Percentiles rank a stretch among this genome's conserved stretches.
Conservation (phyloP, 2,113 vertebrate species). For the Arvicanthis niloticus region DNA sequence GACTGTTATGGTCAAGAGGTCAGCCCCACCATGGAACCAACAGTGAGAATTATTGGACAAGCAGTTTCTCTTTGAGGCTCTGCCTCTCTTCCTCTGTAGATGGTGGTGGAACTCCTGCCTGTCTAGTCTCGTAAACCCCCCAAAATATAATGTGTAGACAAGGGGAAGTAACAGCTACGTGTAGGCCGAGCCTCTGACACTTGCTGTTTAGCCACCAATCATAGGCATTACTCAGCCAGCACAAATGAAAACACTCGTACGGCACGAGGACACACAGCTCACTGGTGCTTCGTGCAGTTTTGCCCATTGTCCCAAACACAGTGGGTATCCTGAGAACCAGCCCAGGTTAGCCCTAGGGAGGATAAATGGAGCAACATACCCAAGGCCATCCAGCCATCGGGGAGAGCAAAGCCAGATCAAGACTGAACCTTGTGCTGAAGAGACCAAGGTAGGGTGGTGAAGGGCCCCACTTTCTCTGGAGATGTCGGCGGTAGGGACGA, state of each 20-base stretch:
- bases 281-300: not conserved
- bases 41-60: not conserved
- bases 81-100: not conserved
- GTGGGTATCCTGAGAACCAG: not conserved
- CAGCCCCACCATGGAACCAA: too few relatives aligned
- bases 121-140: not conserved
- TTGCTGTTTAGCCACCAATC: not conserved
- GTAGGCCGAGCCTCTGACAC: not conserved
- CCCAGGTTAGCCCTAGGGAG: not conserved
- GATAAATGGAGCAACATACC: too few relatives aligned
- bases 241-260: not conserved
- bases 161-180: not conserved
- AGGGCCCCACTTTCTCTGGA: not conserved
- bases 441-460: not conserved
- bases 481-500: too few relatives aligned
- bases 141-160: not conserved
- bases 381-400: not conserved
- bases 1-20: not conserved
- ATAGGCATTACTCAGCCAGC: too few relatives aligned
- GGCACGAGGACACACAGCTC: not conserved
- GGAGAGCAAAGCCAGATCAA: not conserved
- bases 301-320: too few relatives aligned
- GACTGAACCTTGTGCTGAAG: not conserved
- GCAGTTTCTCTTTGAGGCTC: not conserved
- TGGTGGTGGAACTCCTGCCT: too few relatives aligned